Conservation (phyloP, 2,888 invertebrate species). For the Neria commutata region DNA sequence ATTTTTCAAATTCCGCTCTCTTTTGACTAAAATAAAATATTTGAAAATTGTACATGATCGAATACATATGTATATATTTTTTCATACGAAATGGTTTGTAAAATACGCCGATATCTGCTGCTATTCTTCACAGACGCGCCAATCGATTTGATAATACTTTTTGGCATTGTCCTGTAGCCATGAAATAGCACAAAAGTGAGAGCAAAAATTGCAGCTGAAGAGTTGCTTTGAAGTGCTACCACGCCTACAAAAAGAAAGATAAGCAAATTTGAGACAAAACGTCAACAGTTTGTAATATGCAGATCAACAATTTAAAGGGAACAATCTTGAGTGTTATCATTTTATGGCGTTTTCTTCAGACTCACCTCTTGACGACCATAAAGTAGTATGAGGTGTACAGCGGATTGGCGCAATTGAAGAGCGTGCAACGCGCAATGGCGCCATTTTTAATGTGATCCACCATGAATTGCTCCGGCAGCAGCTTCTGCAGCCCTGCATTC, state of each 20-base stretch:
- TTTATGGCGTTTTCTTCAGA: conserved; percentile 10
- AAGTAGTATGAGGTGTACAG: conserved; percentile 59
- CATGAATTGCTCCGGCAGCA: conserved; percentile 54
- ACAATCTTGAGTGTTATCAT: conserved; percentile 20
- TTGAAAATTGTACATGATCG: no score
- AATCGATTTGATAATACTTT: conserved; percentile 56
- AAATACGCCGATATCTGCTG: neutral
- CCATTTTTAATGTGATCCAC: conserved; percentile 56
- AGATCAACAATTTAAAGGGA: neutral
- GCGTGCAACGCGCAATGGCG: conserved; percentile 56
- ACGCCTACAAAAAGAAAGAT: conserved; percentile 37
- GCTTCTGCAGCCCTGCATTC: conserved; percentile 42
- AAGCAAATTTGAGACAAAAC: neutral
- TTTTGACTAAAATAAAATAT: no score
- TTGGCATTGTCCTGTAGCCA: conserved; percentile 50
- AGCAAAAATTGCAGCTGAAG: conserved; percentile 59
- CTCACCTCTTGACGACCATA: conserved; percentile 58
- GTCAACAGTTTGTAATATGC: neutral
- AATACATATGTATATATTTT: no score
- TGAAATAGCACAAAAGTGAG: conserved; percentile 50
- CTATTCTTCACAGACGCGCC: conserved; percentile 51
- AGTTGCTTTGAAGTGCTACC: conserved; percentile 57
- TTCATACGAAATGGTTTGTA: no score
- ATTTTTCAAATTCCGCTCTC: no score
- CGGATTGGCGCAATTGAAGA: conserved; percentile 49